Base-by-base conservation (phyloP, 1,140 invertebrate species). In the Drosophila baimaii region DNA sequence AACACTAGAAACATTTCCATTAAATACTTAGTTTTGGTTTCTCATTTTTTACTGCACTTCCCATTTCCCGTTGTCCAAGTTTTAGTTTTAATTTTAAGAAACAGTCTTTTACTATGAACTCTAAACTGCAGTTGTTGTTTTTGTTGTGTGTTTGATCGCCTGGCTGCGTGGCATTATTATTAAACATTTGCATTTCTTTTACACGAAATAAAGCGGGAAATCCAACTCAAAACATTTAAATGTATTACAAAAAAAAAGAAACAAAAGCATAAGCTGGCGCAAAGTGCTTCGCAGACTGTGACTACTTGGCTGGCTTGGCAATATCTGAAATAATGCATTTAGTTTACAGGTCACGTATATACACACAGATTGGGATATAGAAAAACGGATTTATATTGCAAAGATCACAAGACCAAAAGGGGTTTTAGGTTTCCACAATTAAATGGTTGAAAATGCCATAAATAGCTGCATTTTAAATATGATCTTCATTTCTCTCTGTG, bases 51-150 rank as follows among this genome's bases (percentile, higher is more conserved):
- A 15, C 41, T 51, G 29, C 57, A 47, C 37, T 59, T 70, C 43
- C 43, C 23, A 27, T 71, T 70, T 70, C 57, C 27, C 44, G 49
- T 49, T 77, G 47, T 69, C 59, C 58, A 78, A 62, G 71, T 79
- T 81, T 77, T 74, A 65, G 72, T 75, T 81, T 84, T 89, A 81
- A 75, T 64, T 72, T 81, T 89, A 78, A 80, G 84, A 89, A 89
- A 89, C 84, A 89, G 84, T 89, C 84, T 89, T 89, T 89, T 89
- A 84, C 84, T 89, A 89, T 89, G 84, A 89, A 89, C 77, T 89
- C 74, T 88, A 89, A 84, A 84, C 84, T 88, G 77, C 65, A 66
- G 39, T 74, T 61, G 69, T 66, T 52, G 17, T 35, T 61, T 17
- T 19, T 52, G 29, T 51, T 21, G 8, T 52, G 23, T 65, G 19